These are phyloP conservation scores for Ormia ochracea DNA, from an alignment of 2,888 invertebrate species.

Conservation along the genomic window DNA sequence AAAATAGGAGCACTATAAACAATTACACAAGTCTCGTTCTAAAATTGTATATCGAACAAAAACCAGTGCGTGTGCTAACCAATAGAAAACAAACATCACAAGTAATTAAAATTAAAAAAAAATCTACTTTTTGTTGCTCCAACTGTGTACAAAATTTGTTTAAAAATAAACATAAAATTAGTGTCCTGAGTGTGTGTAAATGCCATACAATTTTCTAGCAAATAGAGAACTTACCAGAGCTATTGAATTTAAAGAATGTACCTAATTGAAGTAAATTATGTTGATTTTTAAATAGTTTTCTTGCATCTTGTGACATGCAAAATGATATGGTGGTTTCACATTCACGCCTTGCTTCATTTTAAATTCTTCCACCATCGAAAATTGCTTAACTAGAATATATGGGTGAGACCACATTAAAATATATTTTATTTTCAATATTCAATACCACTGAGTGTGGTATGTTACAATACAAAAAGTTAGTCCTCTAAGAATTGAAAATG, in stretches of 20 bases:
- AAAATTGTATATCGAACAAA: constrained; percentile 6
- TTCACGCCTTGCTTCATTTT: constrained; percentile 8
- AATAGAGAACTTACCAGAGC: neutral
- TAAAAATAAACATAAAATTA: constrained; percentile 51
- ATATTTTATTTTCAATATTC: no score
- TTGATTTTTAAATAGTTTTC: neutral
- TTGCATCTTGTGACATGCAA: neutral
- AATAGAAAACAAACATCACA: constrained; percentile 28
- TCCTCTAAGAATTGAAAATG: no score
- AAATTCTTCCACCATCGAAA: constrained; percentile 17
- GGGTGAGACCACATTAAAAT: neutral
- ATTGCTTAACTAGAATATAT: constrained; percentile 26
- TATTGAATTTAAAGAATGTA: neutral
- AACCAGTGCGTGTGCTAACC: constrained; percentile 7
- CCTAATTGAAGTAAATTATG: neutral
- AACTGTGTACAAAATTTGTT: constrained; percentile 23
- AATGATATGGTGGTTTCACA: constrained; percentile 18
- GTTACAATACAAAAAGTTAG: no score
- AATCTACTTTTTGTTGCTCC: neutral
- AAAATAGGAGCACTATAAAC: neutral
- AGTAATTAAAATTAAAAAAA: constrained; percentile 42
- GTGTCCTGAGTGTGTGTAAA: constrained; percentile 49
- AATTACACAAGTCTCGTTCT: neutral
- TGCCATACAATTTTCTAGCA: constrained; percentile 11
- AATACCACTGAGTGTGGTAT: no score